Evolutionary conservation across 2,888 invertebrate genomes (phyloP), one percentile per base, ranked within the genome.

Genomic region (Ctenicera cuprea): DNA sequence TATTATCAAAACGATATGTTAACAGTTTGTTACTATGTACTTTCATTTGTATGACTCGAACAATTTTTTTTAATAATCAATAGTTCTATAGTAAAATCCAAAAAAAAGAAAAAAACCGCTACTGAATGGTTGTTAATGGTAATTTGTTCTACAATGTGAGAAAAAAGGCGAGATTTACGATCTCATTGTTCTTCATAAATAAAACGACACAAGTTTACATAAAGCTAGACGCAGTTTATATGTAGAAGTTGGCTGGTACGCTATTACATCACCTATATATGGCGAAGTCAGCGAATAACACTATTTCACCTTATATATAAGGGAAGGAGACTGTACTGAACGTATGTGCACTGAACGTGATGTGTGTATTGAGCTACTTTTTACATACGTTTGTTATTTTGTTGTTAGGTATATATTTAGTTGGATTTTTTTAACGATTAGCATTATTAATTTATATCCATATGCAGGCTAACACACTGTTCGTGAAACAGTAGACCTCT

Each of bases 241-340:
- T 38, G 65, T 54, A 65, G 43, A 68, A 59, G 63, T 67, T 54
- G 61, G 48, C 38, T 59, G 52, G 37, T 14, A 63, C 22, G 65
- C 50, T 70, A 74, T 74, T 74, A 70, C 74, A 66, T 50, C 61
- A 62, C 16, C 74, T 69, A 66, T 70, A 74, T 66, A 74, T 50
- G 74, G 70, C 9, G 43, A 74, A 70, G 16, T 66, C 38, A 26
- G 74, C 20, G 63, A 43, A 65, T 59, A 61, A 54, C 54, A 74
- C 70, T 71, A 74, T 70, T 70, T 70, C 61, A 74, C 70, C 64
- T 43, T 66, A 62, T 61, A 33, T 70, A 74, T 74, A 74, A 70
- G 65, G 74, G 69, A 70, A 65, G 62, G 50, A 48, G 33, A 66
- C 38, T 65, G 61, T 62, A 52, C 45, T 69, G 62, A 62, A 69